Conservation (phyloP, 2,888 invertebrate genomes). For the Leucoma salicis region DNA sequence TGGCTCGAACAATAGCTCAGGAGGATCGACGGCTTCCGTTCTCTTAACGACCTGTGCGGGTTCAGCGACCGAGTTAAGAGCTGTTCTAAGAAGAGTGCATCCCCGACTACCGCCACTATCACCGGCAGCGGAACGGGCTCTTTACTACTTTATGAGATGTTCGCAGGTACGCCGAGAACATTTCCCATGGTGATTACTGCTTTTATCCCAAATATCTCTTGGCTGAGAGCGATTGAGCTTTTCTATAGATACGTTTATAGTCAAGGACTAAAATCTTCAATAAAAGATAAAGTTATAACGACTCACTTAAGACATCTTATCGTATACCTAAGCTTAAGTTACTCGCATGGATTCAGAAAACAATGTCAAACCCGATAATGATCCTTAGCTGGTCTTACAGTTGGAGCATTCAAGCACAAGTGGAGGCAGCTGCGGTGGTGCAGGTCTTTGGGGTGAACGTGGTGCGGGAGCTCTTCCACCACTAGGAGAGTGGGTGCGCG, state of each 20-base stretch:
- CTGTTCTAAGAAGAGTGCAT: slow-evolving; percentile 85
- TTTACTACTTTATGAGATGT: slow-evolving; percentile 96
- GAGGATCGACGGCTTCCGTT: slow-evolving; percentile 59
- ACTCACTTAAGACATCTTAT: too few relatives aligned
- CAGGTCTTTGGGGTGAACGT: slow-evolving; percentile 80
- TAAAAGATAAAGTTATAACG: too few relatives aligned
- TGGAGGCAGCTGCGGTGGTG: slow-evolving; percentile 53
- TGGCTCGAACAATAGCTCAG: slow-evolving; percentile 48
- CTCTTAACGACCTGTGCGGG: slow-evolving; percentile 95
- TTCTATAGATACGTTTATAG: too few relatives aligned
- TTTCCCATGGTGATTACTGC: too few relatives aligned
- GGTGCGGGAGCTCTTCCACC: slow-evolving; percentile 95
- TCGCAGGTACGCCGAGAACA: slow-evolving; percentile 87
- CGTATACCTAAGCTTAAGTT: too few relatives aligned
- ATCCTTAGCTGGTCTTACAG: slow-evolving; percentile 45
- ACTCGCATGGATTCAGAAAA: too few relatives aligned
- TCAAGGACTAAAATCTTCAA: too few relatives aligned
- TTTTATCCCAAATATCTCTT: too few relatives aligned
- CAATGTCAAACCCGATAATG: too few relatives aligned
- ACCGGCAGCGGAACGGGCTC: slow-evolving; percentile 87
- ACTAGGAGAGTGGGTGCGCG: slow-evolving; percentile 94
- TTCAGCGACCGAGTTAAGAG: slow-evolving; percentile 89
- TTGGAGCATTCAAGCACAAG: slow-evolving; percentile 82
- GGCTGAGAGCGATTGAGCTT: too few relatives aligned
- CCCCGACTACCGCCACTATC: slow-evolving; percentile 82